phyloP scores from a whole-genome alignment of 2,797 vertebrate species.

The Platalea minor region DNA sequence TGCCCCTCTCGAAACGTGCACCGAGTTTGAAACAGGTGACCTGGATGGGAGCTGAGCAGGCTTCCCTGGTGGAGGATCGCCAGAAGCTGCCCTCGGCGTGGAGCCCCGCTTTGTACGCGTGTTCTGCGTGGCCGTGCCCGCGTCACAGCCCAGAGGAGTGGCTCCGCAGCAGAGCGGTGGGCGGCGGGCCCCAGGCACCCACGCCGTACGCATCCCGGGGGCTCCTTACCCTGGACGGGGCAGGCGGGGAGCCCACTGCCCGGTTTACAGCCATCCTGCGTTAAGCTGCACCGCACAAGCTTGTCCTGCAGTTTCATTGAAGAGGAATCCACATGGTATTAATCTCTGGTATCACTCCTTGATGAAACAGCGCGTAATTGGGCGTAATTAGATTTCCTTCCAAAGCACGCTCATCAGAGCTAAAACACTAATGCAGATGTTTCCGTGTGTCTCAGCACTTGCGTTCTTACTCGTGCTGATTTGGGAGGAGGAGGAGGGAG shows the following conservation, averaged over 20 bases:
- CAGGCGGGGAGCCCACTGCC: not conserved
- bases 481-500: not conserved
- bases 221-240: not conserved
- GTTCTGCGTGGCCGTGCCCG: not conserved
- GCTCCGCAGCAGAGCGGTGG: not conserved
- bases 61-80: not conserved
- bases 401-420: not conserved
- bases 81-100: rapidly evolving
- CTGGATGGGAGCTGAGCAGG: not conserved
- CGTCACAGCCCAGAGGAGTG: rapidly evolving
- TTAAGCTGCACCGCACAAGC: rapidly evolving
- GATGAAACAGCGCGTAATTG: not conserved
- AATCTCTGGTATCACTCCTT: not conserved
- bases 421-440: not conserved
- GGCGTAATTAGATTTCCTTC: not conserved
- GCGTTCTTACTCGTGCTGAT: not conserved
- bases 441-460: not conserved
- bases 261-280: rapidly evolving
- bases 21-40: not conserved
- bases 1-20: not conserved
- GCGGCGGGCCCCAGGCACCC: not conserved
- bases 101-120: not conserved
- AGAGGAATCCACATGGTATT: not conserved
- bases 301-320: not conserved
- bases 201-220: rapidly evolving